Percentiles rank a stretch among this genome's conserved stretches.
phyloP scores from a whole-genome alignment of 2,888 invertebrate genomes.

The Diaprepes abbreviatus region DNA sequence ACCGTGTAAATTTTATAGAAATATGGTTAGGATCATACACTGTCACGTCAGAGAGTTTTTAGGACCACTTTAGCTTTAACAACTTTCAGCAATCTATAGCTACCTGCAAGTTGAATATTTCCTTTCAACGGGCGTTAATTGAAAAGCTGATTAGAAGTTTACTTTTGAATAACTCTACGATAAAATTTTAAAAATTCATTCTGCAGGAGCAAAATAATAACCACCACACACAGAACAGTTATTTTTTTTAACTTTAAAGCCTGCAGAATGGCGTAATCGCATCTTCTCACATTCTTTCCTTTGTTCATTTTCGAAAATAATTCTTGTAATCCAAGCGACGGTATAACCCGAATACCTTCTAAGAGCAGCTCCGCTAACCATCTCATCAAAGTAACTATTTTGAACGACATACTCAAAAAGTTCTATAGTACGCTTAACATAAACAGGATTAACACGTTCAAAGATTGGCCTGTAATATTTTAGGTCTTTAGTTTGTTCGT shows the following conservation, averaged over 20 bases:
- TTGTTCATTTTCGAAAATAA: slow-evolving; percentile 45
- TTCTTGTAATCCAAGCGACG: slow-evolving; percentile 50
- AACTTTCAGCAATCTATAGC: no score
- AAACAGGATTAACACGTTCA: slow-evolving; percentile 42
- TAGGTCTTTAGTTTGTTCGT: slow-evolving; percentile 46
- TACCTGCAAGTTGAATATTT: no score
- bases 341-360: slow-evolving; percentile 54
- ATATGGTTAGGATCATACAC: no score
- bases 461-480: slow-evolving; percentile 49
- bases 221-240: slow-evolving; percentile 52
- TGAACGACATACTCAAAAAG: slow-evolving; percentile 51
- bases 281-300: slow-evolving; percentile 31
- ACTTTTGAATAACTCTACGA: no score
- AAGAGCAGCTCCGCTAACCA: slow-evolving; percentile 44
- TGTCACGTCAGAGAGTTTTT: no score
- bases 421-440: slow-evolving; percentile 38
- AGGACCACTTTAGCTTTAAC: no score
- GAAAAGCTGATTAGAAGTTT: no score
- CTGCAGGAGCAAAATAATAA: slow-evolving; percentile 45
- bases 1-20: no score
- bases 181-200: background rate
- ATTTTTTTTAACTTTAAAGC: slow-evolving; percentile 27
- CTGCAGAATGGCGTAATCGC: slow-evolving; percentile 43
- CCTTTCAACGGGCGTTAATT: no score
- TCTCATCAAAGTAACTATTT: slow-evolving; percentile 44